Evolutionary conservation across 37 sponge, comb jelly and placozoan species (phyloP).

Genomic region (Halisarca cf. caerulea): DNA sequence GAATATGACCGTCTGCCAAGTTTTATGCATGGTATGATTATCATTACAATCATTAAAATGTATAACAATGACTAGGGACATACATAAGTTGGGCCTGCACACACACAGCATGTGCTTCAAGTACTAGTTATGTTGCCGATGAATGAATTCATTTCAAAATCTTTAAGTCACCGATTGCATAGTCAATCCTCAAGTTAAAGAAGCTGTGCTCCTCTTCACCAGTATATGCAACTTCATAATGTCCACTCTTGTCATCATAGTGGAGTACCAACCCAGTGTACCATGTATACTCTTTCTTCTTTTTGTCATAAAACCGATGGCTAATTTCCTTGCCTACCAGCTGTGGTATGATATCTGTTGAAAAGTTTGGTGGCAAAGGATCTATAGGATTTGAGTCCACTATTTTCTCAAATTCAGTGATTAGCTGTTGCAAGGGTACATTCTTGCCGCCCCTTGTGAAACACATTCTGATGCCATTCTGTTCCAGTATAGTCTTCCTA

Average conservation of each 20-base stretch:
- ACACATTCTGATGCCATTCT: not conserved
- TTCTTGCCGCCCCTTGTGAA: not conserved
- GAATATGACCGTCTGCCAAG: no score
- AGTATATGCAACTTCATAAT: constrained; percentile 29
- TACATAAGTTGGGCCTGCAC: no score
- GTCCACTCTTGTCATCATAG: not conserved
- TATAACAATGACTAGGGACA: no score
- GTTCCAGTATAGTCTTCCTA: not conserved
- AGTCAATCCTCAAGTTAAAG: constrained; percentile 23
- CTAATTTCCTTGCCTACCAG: constrained; percentile 28
- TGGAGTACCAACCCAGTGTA: constrained; percentile 5
- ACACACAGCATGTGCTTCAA: no score
- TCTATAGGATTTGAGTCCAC: not conserved
- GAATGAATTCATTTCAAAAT: no score
- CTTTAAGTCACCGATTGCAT: not conserved
- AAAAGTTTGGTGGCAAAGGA: not conserved
- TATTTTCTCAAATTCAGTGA: not conserved
- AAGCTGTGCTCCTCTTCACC: constrained; percentile 35
- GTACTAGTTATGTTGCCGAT: no score
- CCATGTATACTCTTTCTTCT: no score
- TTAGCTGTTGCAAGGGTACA: not conserved
- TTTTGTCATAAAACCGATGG: constrained; percentile 20
- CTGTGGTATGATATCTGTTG: no score
- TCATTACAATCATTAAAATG: no score
- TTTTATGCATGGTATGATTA: no score